Base-by-base conservation (phyloP, 2,113 vertebrate genomes). In the Oreocharis arfaki region DNA sequence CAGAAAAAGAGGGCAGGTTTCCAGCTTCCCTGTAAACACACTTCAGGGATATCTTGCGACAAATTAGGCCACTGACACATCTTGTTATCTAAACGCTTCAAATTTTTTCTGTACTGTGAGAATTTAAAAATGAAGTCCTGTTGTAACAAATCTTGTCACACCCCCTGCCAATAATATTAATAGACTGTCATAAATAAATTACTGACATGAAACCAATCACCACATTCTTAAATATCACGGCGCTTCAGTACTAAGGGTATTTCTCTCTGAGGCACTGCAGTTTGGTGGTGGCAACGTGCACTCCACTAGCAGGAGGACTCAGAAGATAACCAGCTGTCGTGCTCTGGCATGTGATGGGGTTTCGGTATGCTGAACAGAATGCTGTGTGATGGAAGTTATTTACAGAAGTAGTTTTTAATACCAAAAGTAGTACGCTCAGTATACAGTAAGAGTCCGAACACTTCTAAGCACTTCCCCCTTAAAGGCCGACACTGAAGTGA, bases 401-500 rank as follows among this genome's bases (percentile, higher is more conserved):
- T 96, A 96, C 89, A 96, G 83, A 95, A 94, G 81, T 84, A 46
- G 41, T 90, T 87, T 96, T 96, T 95, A 75, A 96, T 96, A 95
- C 86, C 88, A 86, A 92, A 96, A 92, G 91, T 73, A 96, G 91
- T 94, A 90, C 80, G 85, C 82, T 95, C 87, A 96, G 93, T 89
- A 94, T 68, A 95, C 92, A 97, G 78, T 69, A 88, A 95, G 89
- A 93, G 90, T 97, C 93, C 88, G 69, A 96, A 90, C 73, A 83
- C 84, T 65, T 87, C 93, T 91, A 93, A 75, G 60, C 52, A 94
- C 94, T 89, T 89, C 87, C 96, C 96, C 92, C 92, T 95, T 79
- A 95, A 93, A 97, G 90, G 83, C 89, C 2, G 20, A 93, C 92
- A 90, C 84, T 85, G 94, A 97, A 96, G 75, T 85, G 82, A 95